These are phyloP conservation scores for Rhagophthalmus giganteus DNA, from an alignment of 2,888 invertebrate genomes.

Conservation along the genomic window DNA sequence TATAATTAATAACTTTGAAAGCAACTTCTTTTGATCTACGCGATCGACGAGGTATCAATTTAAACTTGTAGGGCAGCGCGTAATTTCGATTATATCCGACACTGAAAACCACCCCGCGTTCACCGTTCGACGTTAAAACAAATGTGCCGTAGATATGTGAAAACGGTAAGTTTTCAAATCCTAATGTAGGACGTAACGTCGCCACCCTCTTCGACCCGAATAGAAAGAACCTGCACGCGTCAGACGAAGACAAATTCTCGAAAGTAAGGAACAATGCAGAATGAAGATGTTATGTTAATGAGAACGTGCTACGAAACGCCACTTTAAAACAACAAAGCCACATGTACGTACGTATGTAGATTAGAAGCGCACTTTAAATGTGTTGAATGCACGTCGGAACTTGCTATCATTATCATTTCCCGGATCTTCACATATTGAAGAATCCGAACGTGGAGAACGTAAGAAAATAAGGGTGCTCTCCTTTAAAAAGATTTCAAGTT, in stretches of 20 bases:
- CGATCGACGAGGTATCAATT: too few relatives aligned
- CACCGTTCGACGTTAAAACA: too few relatives aligned
- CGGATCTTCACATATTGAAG: neutral
- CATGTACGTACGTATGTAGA: slow-evolving; percentile 25
- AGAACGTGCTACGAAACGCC: slow-evolving; percentile 24
- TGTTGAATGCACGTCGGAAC: slow-evolving; percentile 12
- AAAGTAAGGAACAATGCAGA: slow-evolving; percentile 13
- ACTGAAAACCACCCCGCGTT: too few relatives aligned
- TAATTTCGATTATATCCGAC: too few relatives aligned
- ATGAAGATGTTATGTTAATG: slow-evolving; percentile 29
- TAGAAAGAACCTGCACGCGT: neutral
- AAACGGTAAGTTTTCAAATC: too few relatives aligned
- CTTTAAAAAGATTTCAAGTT: neutral
- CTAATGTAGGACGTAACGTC: too few relatives aligned
- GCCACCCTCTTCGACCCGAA: neutral
- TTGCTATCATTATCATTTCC: slow-evolving; percentile 5
- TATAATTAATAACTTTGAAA: too few relatives aligned
- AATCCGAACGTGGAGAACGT: neutral
- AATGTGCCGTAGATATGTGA: too few relatives aligned
- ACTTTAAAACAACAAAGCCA: slow-evolving; percentile 23
- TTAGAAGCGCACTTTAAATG: slow-evolving; percentile 13
- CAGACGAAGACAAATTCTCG: neutral
- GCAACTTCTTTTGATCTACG: too few relatives aligned
- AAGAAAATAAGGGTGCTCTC: neutral
- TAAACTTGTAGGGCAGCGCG: too few relatives aligned